Conservation (phyloP, 2,113 vertebrate genomes). For the Columbina picui region DNA sequence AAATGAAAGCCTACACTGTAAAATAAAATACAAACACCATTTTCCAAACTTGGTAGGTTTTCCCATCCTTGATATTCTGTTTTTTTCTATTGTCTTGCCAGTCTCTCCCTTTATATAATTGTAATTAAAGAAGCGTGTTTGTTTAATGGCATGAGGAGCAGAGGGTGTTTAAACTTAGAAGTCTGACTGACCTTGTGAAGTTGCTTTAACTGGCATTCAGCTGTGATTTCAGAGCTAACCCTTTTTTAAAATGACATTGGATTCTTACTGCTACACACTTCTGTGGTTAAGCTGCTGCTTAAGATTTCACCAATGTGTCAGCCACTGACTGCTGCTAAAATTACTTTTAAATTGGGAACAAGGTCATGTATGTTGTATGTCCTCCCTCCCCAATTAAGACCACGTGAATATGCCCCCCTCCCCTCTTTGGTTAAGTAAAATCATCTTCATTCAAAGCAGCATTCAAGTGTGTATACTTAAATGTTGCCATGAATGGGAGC, state of each 20-base stretch:
- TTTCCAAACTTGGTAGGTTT: constrained; percentile 22
- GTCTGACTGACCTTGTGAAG: not conserved
- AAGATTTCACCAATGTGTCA: not conserved
- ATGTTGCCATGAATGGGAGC: not conserved
- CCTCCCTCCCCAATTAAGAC: not conserved
- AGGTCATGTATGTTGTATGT: not conserved
- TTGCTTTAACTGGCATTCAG: constrained; percentile 28
- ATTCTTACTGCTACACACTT: constrained; percentile 33
- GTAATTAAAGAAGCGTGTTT: not conserved
- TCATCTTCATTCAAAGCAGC: not conserved
- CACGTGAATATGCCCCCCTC: not conserved
- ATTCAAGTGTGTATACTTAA: not conserved
- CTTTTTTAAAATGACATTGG: not conserved
- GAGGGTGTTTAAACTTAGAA: not conserved
- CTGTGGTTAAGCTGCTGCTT: constrained; percentile 42
- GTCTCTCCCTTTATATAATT: constrained; percentile 9
- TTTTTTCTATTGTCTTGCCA: constrained; percentile 33
- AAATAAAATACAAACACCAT: constrained; percentile 4
- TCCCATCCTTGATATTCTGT: not conserved
- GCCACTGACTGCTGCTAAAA: constrained; percentile 16
- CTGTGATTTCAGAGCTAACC: not conserved
- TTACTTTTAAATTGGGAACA: constrained; percentile 6
- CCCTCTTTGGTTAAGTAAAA: not conserved
- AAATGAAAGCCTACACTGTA: constrained; percentile 7
- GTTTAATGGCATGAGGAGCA: constrained; percentile 25